These are phyloP conservation scores for Mellilla xanthometata DNA, from an alignment of 2,888 invertebrate species.

Conservation along the genomic window DNA sequence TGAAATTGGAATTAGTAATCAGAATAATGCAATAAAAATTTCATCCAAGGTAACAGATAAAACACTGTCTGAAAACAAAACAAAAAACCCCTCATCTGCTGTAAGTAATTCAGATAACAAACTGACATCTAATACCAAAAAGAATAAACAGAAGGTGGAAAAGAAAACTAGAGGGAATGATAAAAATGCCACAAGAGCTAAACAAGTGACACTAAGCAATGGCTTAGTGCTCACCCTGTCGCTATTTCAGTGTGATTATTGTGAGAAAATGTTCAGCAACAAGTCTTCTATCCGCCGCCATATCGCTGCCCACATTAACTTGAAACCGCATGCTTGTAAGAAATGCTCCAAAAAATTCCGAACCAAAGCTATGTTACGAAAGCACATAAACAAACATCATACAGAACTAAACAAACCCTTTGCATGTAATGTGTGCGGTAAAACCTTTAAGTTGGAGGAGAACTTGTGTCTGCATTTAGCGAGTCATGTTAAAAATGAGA, in stretches of 20 bases:
- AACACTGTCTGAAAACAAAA: slow-evolving; percentile 8
- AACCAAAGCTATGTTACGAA: slow-evolving; percentile 84
- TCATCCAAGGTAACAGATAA: slow-evolving; percentile 7
- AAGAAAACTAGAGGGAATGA: slow-evolving; percentile 22
- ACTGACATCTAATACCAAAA: slow-evolving; percentile 18
- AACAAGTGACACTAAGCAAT: slow-evolving; percentile 42
- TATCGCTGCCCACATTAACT: slow-evolving; percentile 84
- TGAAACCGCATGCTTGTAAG: slow-evolving; percentile 84
- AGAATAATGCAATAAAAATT: slow-evolving; percentile 41
- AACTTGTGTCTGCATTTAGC: slow-evolving; percentile 88
- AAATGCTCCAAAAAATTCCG: slow-evolving; percentile 85
- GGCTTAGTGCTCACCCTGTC: slow-evolving; percentile 43
- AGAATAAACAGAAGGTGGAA: slow-evolving; percentile 21
- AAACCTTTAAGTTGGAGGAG: slow-evolving; percentile 89
- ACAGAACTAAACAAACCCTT: slow-evolving; percentile 61
- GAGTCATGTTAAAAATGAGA: slow-evolving; percentile 82
- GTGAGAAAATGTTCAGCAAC: slow-evolving; percentile 84
- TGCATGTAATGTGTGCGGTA: slow-evolving; percentile 88
- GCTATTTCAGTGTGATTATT: slow-evolving; percentile 80
- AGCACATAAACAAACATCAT: slow-evolving; percentile 84
- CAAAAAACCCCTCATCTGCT: slow-evolving; percentile 15
- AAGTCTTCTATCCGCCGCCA: slow-evolving; percentile 87
- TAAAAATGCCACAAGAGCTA: slow-evolving; percentile 27
- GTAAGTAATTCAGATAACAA: slow-evolving; percentile 17
- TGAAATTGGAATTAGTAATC: slow-evolving; percentile 60